These are phyloP conservation scores for Epinephelus fuscoguttatus DNA, from an alignment of 2,113 vertebrate species.

Conservation along the genomic window DNA sequence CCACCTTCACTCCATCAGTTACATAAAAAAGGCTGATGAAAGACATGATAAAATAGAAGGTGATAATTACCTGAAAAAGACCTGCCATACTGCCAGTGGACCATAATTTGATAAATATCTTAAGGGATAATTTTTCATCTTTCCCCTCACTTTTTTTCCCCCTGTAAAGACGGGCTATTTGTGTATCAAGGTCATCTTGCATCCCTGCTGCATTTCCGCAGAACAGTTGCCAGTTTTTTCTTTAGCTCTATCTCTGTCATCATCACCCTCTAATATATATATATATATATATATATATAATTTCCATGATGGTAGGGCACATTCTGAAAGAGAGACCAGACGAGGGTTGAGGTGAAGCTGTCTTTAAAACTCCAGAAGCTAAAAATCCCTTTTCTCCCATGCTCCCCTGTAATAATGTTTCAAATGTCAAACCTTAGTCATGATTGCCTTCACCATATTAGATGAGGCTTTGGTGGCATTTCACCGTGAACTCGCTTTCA, in stretches of 20 bases:
- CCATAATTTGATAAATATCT: conserved; percentile 67
- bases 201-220: conserved; percentile 41
- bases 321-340: conserved; percentile 32
- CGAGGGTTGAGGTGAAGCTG: conserved; percentile 43
- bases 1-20: neutral
- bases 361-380: conserved; percentile 37
- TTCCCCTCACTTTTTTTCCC: neutral
- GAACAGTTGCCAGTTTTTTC: conserved; percentile 30
- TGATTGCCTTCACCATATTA: conserved; percentile 47
- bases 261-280: neutral
- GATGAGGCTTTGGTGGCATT: conserved; percentile 58
- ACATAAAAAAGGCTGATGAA: conserved; percentile 6
- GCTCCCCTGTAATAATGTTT: conserved; percentile 48
- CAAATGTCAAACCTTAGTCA: conserved; percentile 63
- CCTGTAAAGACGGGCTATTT: conserved; percentile 60
- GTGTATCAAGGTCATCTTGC: conserved; percentile 74
- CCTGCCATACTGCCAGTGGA: conserved; percentile 50
- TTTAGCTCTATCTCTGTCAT: conserved; percentile 5
- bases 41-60: conserved; percentile 19
- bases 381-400: conserved; percentile 9
- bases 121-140: conserved; percentile 32
- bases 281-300: neutral
- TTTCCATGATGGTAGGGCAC: conserved; percentile 12
- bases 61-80: conserved; percentile 58
- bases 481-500: conserved; percentile 41